Evolutionary conservation across 2,888 invertebrate species (phyloP).

Genomic region (Anaspis maculata): DNA sequence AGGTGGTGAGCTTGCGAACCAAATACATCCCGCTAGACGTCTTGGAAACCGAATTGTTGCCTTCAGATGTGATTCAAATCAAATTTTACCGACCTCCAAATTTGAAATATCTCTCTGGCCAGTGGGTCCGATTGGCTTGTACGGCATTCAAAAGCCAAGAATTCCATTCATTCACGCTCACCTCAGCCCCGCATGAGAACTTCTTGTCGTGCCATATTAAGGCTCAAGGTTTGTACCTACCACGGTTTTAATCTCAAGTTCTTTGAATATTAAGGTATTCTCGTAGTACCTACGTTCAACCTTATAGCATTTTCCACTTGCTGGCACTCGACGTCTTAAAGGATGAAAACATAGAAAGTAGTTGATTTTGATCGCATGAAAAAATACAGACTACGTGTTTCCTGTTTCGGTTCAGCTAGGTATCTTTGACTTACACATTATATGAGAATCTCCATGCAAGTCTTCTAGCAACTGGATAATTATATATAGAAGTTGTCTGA

Average conservation of each 20-base stretch:
- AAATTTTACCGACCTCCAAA: conserved; percentile 94
- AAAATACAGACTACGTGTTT: too few relatives aligned
- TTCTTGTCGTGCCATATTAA: conserved; percentile 93
- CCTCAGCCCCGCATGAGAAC: conserved; percentile 94
- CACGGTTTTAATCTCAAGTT: too few relatives aligned
- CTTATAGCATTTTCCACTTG: conserved; percentile 5
- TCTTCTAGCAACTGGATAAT: too few relatives aligned
- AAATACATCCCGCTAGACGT: conserved; percentile 90
- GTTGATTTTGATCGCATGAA: too few relatives aligned
- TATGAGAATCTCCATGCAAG: too few relatives aligned
- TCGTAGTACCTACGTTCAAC: conserved; percentile 2
- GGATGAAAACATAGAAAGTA: too few relatives aligned
- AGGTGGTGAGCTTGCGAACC: conserved; percentile 82
- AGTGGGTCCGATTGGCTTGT: conserved; percentile 88
- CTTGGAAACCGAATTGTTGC: conserved; percentile 84
- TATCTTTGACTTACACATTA: too few relatives aligned
- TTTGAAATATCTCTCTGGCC: conserved; percentile 88
- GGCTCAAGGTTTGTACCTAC: too few relatives aligned
- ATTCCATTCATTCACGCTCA: conserved; percentile 91
- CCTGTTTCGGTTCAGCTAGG: too few relatives aligned
- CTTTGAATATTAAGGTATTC: too few relatives aligned
- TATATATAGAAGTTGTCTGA: too few relatives aligned
- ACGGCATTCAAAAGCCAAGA: conserved; percentile 83
- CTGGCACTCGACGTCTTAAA: too few relatives aligned
- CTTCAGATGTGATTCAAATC: conserved; percentile 89